A percentile compares a stretch with the other conserved stretches of the same genome.
These are phyloP conservation scores for Orbicella faveolata DNA, from an alignment of 64 coral and sea anemone genomes.

Conservation along the genomic window DNA sequence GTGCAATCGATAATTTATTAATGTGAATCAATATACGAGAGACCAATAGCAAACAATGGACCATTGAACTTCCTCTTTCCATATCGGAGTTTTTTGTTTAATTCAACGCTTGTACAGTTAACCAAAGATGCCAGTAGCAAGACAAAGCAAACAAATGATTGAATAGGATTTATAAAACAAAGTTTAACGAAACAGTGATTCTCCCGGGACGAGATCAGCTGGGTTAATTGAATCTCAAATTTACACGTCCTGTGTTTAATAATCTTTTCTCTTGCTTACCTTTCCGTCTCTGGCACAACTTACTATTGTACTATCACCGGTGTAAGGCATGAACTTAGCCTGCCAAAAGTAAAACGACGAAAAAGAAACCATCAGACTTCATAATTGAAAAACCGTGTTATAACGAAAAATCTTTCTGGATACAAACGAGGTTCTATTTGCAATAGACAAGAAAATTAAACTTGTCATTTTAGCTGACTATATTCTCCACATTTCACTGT, in stretches of 20 bases:
- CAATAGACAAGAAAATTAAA: not conserved
- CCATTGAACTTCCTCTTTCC: not conserved
- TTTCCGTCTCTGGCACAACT: constrained; percentile 98
- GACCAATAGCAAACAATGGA: not conserved
- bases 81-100: not conserved
- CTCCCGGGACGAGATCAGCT: not conserved
- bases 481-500: not conserved
- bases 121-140: not conserved
- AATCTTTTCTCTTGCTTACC: constrained; percentile 40
- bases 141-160: not conserved
- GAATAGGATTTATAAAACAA: not conserved
- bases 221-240: not conserved
- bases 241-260: not conserved
- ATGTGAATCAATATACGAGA: too few species aligned
- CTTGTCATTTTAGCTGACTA: not conserved
- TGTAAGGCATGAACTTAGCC: constrained; percentile 99
- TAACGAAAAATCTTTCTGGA: not conserved
- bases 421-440: not conserved
- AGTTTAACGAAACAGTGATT: not conserved
- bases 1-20: too few species aligned
- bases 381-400: not conserved
- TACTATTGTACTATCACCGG: constrained; percentile 82
- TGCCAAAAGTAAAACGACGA: constrained; percentile 20
- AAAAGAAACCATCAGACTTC: not conserved
- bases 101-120: not conserved